A percentile compares a stretch with the other conserved stretches of the same genome.
phyloP scores from a whole-genome alignment of 2,113 vertebrate species.

The Herpetotheres cachinnans region DNA sequence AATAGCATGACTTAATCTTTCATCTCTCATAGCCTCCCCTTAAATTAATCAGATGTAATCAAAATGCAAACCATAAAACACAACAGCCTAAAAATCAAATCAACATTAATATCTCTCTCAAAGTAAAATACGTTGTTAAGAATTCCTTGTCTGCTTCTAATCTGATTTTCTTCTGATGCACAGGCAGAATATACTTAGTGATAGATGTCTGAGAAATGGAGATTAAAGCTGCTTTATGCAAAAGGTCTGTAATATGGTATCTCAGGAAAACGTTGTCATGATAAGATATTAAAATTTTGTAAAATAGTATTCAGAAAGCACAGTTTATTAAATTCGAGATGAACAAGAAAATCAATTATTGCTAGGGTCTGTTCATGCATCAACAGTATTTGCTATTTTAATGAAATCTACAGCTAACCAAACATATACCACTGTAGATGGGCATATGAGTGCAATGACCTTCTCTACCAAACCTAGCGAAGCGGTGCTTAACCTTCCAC shows the following conservation, averaged over 20 bases:
- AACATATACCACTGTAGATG: fast-evolving
- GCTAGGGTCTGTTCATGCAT: neutral
- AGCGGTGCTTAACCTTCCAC: fast-evolving
- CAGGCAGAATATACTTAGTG: neutral
- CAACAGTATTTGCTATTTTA: neutral
- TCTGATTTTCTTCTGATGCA: conserved; percentile 2
- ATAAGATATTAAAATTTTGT: neutral
- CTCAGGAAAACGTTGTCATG: neutral
- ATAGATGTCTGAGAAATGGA: neutral
- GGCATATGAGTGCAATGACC: neutral
- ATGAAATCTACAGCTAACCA: neutral
- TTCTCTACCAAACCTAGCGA: neutral
- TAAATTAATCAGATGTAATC: conserved; percentile 19
- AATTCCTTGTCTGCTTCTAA: conserved; percentile 5
- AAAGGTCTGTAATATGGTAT: neutral
- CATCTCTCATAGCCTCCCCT: neutral
- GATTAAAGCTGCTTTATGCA: neutral
- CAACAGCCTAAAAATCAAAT: conserved; percentile 20
- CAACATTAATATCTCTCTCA: neutral
- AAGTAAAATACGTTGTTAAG: neutral
- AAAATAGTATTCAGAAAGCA: neutral
- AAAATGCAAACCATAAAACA: conserved; percentile 13
- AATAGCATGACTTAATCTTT: neutral
- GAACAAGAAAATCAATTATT: neutral
- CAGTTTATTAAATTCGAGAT: neutral